These are phyloP conservation scores for Miniopterus natalensis DNA, from an alignment of 2,113 vertebrate species.

Conservation along the genomic window DNA sequence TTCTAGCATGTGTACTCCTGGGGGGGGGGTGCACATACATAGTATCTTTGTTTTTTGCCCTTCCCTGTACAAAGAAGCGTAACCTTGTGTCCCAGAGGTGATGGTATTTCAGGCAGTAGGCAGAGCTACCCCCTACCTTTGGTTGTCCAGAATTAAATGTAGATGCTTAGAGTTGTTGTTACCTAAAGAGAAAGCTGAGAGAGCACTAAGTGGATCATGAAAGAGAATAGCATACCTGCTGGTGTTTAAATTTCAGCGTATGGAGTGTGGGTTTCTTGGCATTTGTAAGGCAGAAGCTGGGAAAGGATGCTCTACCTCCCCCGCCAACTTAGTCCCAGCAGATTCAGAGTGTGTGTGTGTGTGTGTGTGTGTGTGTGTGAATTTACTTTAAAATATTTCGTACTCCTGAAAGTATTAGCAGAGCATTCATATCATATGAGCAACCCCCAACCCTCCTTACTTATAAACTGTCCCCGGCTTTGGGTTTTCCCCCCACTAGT, in stretches of 20 bases:
- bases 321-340: neutral
- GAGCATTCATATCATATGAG: neutral
- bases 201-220: slow-evolving; percentile 28
- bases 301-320: neutral
- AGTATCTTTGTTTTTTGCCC: neutral
- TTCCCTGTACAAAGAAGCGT: neutral
- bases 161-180: neutral
- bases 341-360: neutral
- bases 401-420: neutral
- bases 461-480: neutral
- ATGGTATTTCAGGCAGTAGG: slow-evolving; percentile 33
- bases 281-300: slow-evolving; percentile 51
- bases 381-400: neutral
- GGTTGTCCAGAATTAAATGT: slow-evolving; percentile 13
- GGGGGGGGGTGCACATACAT: neutral
- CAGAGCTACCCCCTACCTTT: neutral
- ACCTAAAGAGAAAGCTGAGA: neutral
- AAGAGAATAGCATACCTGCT: slow-evolving; percentile 36
- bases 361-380: neutral
- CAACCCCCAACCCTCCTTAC: neutral
- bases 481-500: neutral
- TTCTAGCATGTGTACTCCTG: neutral
- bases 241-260: neutral
- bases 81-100: slow-evolving; percentile 30
- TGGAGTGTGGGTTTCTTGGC: slow-evolving; percentile 36